phyloP scores from a whole-genome alignment of 2,888 invertebrate genomes.

The Abrostola triplasia region DNA sequence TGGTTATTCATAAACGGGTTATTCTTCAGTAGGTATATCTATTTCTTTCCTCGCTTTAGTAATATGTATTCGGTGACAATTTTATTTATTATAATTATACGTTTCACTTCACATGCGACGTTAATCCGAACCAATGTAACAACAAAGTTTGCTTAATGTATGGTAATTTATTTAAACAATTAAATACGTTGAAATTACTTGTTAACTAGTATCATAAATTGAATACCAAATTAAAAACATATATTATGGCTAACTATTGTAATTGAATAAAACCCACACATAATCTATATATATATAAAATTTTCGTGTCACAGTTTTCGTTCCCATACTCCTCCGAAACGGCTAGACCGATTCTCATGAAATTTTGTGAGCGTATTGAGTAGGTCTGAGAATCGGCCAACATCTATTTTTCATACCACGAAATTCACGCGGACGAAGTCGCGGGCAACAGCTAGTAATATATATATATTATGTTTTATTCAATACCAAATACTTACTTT shows the following conservation, averaged over 20 bases:
- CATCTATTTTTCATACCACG: too few relatives aligned
- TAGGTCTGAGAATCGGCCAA: too few relatives aligned
- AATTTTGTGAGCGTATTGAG: too few relatives aligned
- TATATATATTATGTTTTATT: too few relatives aligned
- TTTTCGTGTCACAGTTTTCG: too few relatives aligned
- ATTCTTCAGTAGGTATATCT: slow-evolving; percentile 2
- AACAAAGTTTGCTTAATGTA: slow-evolving; percentile 2
- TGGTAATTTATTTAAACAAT: slow-evolving; percentile 3
- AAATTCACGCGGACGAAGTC: too few relatives aligned
- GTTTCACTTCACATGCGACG: not conserved
- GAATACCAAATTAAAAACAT: not conserved
- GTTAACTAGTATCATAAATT: not conserved
- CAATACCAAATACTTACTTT: too few relatives aligned
- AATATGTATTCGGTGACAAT: slow-evolving; percentile 41
- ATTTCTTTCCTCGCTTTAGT: slow-evolving; percentile 3
- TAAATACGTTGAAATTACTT: not conserved
- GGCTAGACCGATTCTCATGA: too few relatives aligned
- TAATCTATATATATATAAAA: too few relatives aligned
- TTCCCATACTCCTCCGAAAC: too few relatives aligned
- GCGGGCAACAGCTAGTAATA: too few relatives aligned
- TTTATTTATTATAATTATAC: slow-evolving; percentile 21
- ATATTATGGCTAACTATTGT: not conserved
- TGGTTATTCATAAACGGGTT: slow-evolving; percentile 26
- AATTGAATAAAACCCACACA: not conserved
- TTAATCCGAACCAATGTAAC: slow-evolving; percentile 9